Conservation (phyloP, 2,797 vertebrate species). For the Betta splendens region DNA sequence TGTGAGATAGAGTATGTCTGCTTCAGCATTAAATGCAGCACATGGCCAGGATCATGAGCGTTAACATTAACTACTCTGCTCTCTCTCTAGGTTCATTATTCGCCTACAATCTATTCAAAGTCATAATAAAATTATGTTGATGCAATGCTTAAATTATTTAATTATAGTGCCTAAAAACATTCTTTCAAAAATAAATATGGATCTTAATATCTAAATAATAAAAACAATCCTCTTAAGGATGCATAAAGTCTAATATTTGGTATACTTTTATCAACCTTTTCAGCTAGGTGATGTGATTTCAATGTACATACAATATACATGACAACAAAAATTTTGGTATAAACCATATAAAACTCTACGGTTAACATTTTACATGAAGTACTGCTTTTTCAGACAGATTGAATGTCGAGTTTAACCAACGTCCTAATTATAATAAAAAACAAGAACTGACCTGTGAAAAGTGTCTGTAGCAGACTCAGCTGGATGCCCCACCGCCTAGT, state of each 20-base stretch:
- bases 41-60: slow-evolving; percentile 11
- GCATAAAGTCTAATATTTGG: slow-evolving; percentile 76
- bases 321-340: slow-evolving; percentile 68
- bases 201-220: slow-evolving; percentile 72
- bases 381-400: slow-evolving; percentile 24
- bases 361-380: slow-evolving; percentile 39
- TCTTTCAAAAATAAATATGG: slow-evolving; percentile 79
- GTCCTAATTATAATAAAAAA: slow-evolving; percentile 18
- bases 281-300: slow-evolving; percentile 53
- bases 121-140: slow-evolving; percentile 31
- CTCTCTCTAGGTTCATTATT: slow-evolving; percentile 21
- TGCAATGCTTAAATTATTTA: slow-evolving; percentile 51
- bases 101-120: slow-evolving; percentile 30
- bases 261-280: slow-evolving; percentile 60
- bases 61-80: slow-evolving; percentile 6
- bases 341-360: slow-evolving; percentile 70
- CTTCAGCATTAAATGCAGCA: slow-evolving; percentile 18
- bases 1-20: slow-evolving; percentile 43
- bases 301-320: slow-evolving; percentile 76
- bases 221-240: slow-evolving; percentile 46
- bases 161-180: slow-evolving; percentile 59
- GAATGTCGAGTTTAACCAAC: slow-evolving; percentile 8
- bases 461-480: slow-evolving; percentile 32
- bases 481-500: slow-evolving; percentile 23
- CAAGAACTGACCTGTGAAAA: slow-evolving; percentile 46